Percentiles rank a stretch among this genome's conserved stretches.
phyloP scores from a whole-genome alignment of 1,140 invertebrate species.

The Aleiodes sp. region DNA sequence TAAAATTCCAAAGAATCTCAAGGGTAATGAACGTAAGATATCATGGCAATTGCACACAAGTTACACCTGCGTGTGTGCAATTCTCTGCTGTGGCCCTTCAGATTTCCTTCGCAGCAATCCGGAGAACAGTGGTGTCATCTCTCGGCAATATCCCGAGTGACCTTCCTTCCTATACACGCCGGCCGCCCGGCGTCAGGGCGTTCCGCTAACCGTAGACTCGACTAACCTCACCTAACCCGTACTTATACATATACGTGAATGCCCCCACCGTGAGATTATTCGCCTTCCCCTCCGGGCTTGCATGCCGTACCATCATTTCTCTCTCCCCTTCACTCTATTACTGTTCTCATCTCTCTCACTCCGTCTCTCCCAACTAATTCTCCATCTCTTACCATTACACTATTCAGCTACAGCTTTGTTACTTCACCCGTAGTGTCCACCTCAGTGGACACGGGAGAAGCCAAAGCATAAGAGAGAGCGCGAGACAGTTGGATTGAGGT shows the following conservation, averaged over 20 bases:
- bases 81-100: slow-evolving; percentile 41
- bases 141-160: slow-evolving; percentile 57
- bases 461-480: not conserved
- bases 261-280: slow-evolving; percentile 22
- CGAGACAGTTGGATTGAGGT: not conserved
- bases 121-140: slow-evolving; percentile 62
- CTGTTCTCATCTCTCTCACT: not conserved
- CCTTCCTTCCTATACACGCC: slow-evolving; percentile 38
- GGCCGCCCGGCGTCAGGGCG: slow-evolving; percentile 29
- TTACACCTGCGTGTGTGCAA: slow-evolving; percentile 57
- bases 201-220: slow-evolving; percentile 51
- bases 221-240: slow-evolving; percentile 55
- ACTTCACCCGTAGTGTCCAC: slow-evolving; percentile 22
- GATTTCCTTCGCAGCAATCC: slow-evolving; percentile 33
- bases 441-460: not conserved
- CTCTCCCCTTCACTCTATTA: not conserved
- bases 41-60: slow-evolving; percentile 32
- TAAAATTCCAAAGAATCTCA: too few relatives aligned
- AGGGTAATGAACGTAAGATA: too few relatives aligned
- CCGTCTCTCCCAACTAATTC: not conserved
- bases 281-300: not conserved
- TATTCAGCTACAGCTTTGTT: not conserved
- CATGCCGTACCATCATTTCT: not conserved
- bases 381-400: not conserved
- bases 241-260: slow-evolving; percentile 1